These are phyloP conservation scores for Dipodomys ordii DNA, from an alignment of 2,113 vertebrate genomes.

Conservation along the genomic window DNA sequence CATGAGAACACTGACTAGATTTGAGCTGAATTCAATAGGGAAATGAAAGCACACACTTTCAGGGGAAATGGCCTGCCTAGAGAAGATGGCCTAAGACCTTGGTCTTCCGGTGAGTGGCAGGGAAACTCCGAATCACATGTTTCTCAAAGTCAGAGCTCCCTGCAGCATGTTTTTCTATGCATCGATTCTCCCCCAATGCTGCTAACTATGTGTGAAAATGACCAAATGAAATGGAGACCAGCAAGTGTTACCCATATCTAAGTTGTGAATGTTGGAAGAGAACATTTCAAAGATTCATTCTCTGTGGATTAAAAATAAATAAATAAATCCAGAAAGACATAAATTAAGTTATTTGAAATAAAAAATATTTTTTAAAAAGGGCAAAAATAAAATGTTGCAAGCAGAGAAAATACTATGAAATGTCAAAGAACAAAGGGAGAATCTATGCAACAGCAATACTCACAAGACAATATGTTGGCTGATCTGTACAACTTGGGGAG, in stretches of 20 bases:
- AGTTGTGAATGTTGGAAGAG: not conserved
- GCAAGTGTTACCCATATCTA: not conserved
- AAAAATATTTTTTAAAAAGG: slow-evolving; percentile 16
- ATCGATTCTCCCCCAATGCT: not conserved
- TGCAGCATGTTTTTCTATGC: not conserved
- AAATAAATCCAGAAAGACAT: not conserved
- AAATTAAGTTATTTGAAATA: not conserved
- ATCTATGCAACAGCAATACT: no score
- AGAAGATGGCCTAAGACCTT: not conserved
- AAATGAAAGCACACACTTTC: not conserved
- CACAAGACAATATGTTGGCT: no score
- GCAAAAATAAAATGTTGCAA: not conserved
- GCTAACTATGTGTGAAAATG: slow-evolving; percentile 37
- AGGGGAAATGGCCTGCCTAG: not conserved
- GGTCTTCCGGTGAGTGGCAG: not conserved
- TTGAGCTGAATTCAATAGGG: not conserved
- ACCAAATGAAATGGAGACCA: not conserved
- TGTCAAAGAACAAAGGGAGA: not conserved
- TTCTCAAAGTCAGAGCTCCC: not conserved
- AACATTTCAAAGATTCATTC: not conserved
- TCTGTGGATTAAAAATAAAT: slow-evolving; percentile 30
- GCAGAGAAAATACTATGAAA: slow-evolving; percentile 1
- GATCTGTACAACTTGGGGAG: no score
- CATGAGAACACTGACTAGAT: not conserved
- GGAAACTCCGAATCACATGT: not conserved